Conservation (phyloP, 2,113 vertebrate genomes). For the Anthoscopus minutus region DNA sequence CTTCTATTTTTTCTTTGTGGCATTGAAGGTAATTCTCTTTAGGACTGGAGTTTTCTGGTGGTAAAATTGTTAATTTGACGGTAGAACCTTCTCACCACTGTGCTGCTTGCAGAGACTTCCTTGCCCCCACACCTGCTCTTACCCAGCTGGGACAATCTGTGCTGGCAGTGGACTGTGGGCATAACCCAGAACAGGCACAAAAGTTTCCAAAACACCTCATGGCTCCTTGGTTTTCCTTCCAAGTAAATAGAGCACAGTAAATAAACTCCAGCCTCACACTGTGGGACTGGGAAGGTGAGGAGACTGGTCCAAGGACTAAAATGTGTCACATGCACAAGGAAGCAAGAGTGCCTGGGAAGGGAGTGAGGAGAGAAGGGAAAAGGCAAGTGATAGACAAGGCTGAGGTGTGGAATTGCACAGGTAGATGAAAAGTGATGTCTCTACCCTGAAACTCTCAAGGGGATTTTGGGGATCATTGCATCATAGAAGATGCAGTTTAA, state of each 20-base stretch:
- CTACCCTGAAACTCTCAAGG: neutral
- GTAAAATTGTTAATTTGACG: neutral
- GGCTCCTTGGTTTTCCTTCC: neutral
- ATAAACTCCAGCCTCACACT: neutral
- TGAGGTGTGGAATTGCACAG: neutral
- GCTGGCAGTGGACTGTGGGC: neutral
- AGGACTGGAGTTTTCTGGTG: neutral
- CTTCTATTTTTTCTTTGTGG: neutral
- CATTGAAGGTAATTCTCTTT: neutral
- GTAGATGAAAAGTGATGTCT: neutral
- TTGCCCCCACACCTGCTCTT: neutral
- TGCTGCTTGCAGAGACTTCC: neutral
- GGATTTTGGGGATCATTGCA: neutral
- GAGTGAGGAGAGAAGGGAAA: neutral
- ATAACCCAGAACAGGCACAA: neutral
- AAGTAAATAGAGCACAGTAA: neutral
- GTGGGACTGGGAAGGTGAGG: neutral
- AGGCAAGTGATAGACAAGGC: neutral
- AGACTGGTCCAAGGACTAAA: neutral
- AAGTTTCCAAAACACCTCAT: neutral
- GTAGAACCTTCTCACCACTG: neutral
- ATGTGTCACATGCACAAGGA: neutral
- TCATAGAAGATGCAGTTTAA: neutral
- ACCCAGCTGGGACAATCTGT: accelerated
- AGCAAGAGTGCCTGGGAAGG: neutral